Percentiles rank a stretch among this genome's conserved stretches.
These are phyloP conservation scores for Disparrhopalites patrizii DNA, from an alignment of 2,888 invertebrate species.

Conservation along the genomic window DNA sequence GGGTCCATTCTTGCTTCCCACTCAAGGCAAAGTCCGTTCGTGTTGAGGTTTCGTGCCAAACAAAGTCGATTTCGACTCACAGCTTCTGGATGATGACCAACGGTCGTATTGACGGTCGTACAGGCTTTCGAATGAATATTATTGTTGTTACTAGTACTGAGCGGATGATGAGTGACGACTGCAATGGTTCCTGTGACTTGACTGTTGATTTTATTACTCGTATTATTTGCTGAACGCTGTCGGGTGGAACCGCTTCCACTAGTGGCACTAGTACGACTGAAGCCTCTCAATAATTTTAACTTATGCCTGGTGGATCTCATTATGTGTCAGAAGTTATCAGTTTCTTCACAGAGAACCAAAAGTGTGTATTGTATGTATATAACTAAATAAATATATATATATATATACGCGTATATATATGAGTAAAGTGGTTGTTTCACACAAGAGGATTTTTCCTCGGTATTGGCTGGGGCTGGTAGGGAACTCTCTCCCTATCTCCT, in stretches of 20 bases:
- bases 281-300: constrained; percentile 46
- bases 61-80: neutral
- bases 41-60: neutral
- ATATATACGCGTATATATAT: neutral
- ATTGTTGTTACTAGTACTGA: constrained; percentile 22
- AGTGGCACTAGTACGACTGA: constrained; percentile 44
- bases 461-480: too few species aligned
- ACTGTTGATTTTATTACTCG: constrained; percentile 21
- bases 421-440: neutral
- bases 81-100: neutral
- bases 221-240: too few species aligned
- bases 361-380: neutral
- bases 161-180: constrained; percentile 8
- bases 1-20: constrained; percentile 30
- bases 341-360: neutral
- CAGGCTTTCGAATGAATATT: constrained; percentile 23
- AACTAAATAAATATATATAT: neutral
- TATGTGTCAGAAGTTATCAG: constrained; percentile 6
- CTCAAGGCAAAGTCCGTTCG: constrained; percentile 5
- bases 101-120: neutral
- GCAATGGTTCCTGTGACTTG: constrained; percentile 18
- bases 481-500: too few species aligned
- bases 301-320: constrained; percentile 48
- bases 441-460: too few species aligned
- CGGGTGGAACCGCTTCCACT: constrained; percentile 24